phyloP scores from a whole-genome alignment of 2,113 vertebrate genomes.

The Pseudopipra pipra region DNA sequence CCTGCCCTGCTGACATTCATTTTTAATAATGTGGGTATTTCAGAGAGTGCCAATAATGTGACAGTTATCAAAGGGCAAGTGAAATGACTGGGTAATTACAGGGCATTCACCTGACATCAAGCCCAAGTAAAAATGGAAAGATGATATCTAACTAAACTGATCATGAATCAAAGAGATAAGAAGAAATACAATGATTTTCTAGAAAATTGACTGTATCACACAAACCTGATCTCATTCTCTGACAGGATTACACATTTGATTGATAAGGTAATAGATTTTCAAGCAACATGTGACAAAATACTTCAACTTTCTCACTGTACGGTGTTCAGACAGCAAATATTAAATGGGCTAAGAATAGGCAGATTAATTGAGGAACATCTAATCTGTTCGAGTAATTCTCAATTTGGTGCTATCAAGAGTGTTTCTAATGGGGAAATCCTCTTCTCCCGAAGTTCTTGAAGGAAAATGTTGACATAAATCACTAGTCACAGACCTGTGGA shows the following conservation, averaged over 20 bases:
- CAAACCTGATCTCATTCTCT: constrained; percentile 16
- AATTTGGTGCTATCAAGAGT: background rate
- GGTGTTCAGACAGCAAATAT: constrained; percentile 10
- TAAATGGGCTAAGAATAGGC: constrained; percentile 2
- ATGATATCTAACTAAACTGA: constrained; percentile 37
- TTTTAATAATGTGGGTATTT: background rate
- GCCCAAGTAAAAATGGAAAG: constrained; percentile 20
- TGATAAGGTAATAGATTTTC: constrained; percentile 64
- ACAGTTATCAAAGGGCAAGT: background rate
- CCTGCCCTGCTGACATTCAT: background rate
- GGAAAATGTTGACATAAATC: background rate
- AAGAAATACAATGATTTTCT: constrained; percentile 7
- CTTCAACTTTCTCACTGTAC: constrained; percentile 13
- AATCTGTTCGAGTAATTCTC: background rate
- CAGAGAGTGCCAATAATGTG: background rate
- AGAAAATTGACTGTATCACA: constrained; percentile 32
- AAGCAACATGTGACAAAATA: constrained; percentile 60
- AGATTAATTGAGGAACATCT: constrained; percentile 16
- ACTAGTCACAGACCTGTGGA: background rate
- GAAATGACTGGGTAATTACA: constrained; percentile 40
- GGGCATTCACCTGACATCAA: constrained; percentile 48
- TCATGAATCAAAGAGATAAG: constrained; percentile 29
- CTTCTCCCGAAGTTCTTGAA: background rate
- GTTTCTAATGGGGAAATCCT: background rate
- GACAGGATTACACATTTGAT: constrained; percentile 55